Conservation (phyloP, 1,140 invertebrate genomes). For the Tenebrio molitor region DNA sequence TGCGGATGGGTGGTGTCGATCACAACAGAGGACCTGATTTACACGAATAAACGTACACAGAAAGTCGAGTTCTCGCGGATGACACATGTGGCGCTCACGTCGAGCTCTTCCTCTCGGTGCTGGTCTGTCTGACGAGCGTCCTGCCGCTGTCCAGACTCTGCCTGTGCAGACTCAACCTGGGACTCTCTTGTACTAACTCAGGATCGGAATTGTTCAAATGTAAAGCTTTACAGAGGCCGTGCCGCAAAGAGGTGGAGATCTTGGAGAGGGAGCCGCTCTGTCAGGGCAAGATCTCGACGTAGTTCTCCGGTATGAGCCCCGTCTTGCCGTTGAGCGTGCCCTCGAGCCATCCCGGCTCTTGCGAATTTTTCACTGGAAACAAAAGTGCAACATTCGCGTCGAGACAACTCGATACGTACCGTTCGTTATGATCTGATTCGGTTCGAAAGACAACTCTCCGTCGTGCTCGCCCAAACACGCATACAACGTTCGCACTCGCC, state of each 20-base stretch:
- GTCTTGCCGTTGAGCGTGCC: conserved; percentile 94
- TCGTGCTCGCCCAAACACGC: conserved; percentile 96
- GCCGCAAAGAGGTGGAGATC: conserved; percentile 59
- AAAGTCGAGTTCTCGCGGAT: too few species aligned
- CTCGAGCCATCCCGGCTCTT: conserved; percentile 97
- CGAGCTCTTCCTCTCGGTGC: conserved; percentile 61
- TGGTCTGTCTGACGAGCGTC: conserved; percentile 51
- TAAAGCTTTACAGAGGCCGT: conserved; percentile 59
- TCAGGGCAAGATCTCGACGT: conserved; percentile 90
- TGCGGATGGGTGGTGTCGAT: neutral
- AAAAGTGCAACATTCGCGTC: conserved; percentile 46
- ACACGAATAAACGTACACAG: conserved; percentile 17
- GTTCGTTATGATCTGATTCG: conserved; percentile 97
- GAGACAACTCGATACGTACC: conserved; percentile 75
- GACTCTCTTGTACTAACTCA: conserved; percentile 41
- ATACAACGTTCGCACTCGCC: conserved; percentile 92
- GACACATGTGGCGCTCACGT: conserved; percentile 48
- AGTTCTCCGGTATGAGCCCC: conserved; percentile 97
- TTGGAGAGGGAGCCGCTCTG: conserved; percentile 61
- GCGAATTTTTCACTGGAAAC: conserved; percentile 85
- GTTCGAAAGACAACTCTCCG: conserved; percentile 97
- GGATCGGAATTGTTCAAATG: conserved; percentile 55
- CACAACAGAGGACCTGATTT: conserved; percentile 7
- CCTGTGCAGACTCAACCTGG: conserved; percentile 50
- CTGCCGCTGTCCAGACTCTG: conserved; percentile 59